These are phyloP conservation scores for Rapana venosa DNA, from an alignment of 2,888 invertebrate species.

Conservation along the genomic window DNA sequence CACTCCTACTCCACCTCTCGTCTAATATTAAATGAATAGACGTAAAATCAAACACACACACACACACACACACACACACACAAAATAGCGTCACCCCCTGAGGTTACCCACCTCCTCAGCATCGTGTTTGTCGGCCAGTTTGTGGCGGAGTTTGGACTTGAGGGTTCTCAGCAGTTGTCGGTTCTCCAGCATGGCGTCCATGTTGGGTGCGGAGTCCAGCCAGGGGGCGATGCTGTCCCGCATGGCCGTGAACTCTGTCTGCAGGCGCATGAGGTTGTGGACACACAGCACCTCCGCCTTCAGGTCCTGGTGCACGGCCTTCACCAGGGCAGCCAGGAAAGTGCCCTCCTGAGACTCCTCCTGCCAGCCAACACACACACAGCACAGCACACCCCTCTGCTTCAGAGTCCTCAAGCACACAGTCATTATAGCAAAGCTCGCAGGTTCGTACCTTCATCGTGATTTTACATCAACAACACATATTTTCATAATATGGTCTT, in stretches of 20 bases:
- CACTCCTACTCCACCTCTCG: too few species aligned
- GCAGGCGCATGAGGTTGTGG: constrained; percentile 59
- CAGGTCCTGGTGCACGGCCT: constrained; percentile 62
- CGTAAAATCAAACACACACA: neutral
- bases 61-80: neutral
- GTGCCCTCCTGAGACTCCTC: constrained; percentile 62
- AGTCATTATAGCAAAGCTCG: too few species aligned
- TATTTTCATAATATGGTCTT: too few species aligned
- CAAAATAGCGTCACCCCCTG: neutral
- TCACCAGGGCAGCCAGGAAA: constrained; percentile 64
- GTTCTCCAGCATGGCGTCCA: constrained; percentile 60
- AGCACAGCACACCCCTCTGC: too few species aligned
- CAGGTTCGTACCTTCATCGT: too few species aligned
- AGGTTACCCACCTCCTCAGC: constrained; percentile 67
- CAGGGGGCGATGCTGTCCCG: constrained; percentile 65
- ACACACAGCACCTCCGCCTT: constrained; percentile 59
- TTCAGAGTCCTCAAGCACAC: too few species aligned
- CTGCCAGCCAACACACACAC: constrained; percentile 51
- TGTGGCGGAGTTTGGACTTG: constrained; percentile 72
- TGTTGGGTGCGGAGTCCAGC: constrained; percentile 64
- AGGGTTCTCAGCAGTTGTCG: constrained; percentile 64
- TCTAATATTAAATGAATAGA: neutral
- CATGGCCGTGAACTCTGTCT: constrained; percentile 59
- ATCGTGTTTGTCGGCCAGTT: constrained; percentile 72
- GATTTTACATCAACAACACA: too few species aligned